These are phyloP conservation scores for Crossaster papposus DNA, from an alignment of 53 echinoderm and acorn worm species.

Conservation along the genomic window DNA sequence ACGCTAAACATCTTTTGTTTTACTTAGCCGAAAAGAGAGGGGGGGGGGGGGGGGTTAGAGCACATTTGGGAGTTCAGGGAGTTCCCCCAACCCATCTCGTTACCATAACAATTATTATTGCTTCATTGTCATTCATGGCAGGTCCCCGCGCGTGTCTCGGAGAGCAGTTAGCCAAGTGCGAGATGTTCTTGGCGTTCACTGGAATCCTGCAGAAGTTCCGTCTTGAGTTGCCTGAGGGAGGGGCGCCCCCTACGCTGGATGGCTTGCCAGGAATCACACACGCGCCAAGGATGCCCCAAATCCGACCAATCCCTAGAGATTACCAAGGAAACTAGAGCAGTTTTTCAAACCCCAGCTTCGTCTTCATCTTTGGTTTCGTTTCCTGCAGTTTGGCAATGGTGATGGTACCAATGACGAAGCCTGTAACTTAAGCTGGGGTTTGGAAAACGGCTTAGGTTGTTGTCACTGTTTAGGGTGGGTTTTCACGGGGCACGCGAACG, in stretches of 20 bases:
- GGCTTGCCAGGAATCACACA: slow-evolving; percentile 75
- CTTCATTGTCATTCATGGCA: slow-evolving; percentile 5
- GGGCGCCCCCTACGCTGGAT: slow-evolving; percentile 49
- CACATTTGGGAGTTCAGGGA: not conserved
- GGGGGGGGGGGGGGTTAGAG: too few relatives aligned
- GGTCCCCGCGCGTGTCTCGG: slow-evolving; percentile 77
- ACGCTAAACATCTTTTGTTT: too few relatives aligned
- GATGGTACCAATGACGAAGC: too few relatives aligned
- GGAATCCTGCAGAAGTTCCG: slow-evolving; percentile 70
- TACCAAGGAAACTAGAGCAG: not conserved
- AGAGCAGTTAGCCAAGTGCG: slow-evolving; percentile 79
- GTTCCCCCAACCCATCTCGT: not conserved
- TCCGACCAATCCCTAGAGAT: slow-evolving; percentile 25
- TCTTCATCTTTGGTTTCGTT: too few relatives aligned
- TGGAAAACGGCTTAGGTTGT: too few relatives aligned
- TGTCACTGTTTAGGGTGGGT: too few relatives aligned
- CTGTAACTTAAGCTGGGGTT: too few relatives aligned
- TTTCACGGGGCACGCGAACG: too few relatives aligned
- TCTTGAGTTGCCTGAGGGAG: slow-evolving; percentile 46
- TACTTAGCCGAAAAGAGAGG: too few relatives aligned
- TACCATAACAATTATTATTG: not conserved
- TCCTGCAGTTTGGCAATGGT: too few relatives aligned
- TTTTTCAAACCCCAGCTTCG: too few relatives aligned
- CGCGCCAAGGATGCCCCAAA: slow-evolving; percentile 32
- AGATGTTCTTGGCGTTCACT: slow-evolving; percentile 78